Evolutionary conservation across 1,140 invertebrate genomes (phyloP), one percentile per base, ranked within the genome.

Genomic region (Helicorthomorpha holstii): DNA sequence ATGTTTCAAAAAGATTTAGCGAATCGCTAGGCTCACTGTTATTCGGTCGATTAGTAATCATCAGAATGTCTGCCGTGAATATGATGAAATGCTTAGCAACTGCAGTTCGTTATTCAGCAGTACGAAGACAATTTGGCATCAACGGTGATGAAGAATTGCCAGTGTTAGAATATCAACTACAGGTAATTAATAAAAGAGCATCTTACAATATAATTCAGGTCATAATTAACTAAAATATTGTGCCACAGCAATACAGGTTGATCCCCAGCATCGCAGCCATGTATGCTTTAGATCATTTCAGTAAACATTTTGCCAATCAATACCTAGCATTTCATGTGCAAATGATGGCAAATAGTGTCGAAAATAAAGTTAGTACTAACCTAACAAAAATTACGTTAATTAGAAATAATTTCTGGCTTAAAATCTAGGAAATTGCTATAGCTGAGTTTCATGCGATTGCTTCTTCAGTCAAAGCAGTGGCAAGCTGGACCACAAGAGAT

Each of bases 371-470:
- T 49, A 59, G 58, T n/a, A n/a, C n/a, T n/a, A n/a, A n/a, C n/a
- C n/a, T n/a, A n/a, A n/a, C n/a, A n/a, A n/a, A n/a, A n/a, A n/a
- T n/a, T n/a, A n/a, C n/a, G n/a, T n/a, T n/a, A n/a, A n/a, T n/a
- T n/a, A n/a, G n/a, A n/a, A n/a, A n/a, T n/a, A n/a, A n/a, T n/a
- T n/a, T n/a, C n/a, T n/a, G n/a, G n/a, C n/a, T n/a, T n/a, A 7
- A 34, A 34, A n/a, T 48, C 12, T 50, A 75, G 78, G 77, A 77
- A 34, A 74, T 78, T 42, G 70, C 79, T 53, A 82, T 83, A 0
- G 74, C 81, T 34, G 93, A 98, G 72, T 81, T 96, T 50, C 92
- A 98, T 68, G 89, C 83, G 14, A 63, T 96, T 51, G 88, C 90
- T 16, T 93, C 84, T 49, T 79, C 82, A 52, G 77, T 76, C 19